A percentile compares a stretch with the other conserved stretches of the same genome.
Conservation (phyloP, 64 coral and sea anemone genomes). For the Montipora cactus region DNA sequence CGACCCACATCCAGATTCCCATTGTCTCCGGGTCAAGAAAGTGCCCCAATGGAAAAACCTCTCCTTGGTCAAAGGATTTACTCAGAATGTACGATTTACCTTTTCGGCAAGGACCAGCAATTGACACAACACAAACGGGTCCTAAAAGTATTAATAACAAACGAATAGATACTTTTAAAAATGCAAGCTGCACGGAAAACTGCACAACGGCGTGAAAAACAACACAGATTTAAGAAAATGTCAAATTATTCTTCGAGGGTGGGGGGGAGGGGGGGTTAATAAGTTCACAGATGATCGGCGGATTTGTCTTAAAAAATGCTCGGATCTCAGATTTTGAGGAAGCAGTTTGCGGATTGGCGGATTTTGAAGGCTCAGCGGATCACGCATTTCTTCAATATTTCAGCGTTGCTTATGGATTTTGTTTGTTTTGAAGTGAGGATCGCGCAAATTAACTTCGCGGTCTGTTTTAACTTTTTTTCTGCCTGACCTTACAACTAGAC, state of each 20-base stretch:
- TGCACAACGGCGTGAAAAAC: no score
- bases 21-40: slow-evolving; percentile 14
- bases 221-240: no score
- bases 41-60: slow-evolving; percentile 34
- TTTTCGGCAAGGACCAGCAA: slow-evolving; percentile 62
- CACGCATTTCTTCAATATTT: slow-evolving; percentile 2
- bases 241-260: no score
- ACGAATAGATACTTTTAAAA: not conserved
- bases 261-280: no score
- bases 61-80: slow-evolving; percentile 49
- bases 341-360: not conserved
- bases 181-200: no score
- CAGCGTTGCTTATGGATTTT: not conserved
- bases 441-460: not conserved
- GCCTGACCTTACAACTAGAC: not conserved
- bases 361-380: not conserved
- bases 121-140: slow-evolving; percentile 72
- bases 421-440: not conserved
- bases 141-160: not conserved
- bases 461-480: not conserved
- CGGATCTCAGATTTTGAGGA: not conserved
- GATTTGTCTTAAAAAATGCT: not conserved
- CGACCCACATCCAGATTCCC: slow-evolving; percentile 47
- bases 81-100: slow-evolving; percentile 72
- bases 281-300: not conserved